These are phyloP conservation scores for Drepana arcuata DNA, from an alignment of 1,140 invertebrate genomes.

Conservation along the genomic window DNA sequence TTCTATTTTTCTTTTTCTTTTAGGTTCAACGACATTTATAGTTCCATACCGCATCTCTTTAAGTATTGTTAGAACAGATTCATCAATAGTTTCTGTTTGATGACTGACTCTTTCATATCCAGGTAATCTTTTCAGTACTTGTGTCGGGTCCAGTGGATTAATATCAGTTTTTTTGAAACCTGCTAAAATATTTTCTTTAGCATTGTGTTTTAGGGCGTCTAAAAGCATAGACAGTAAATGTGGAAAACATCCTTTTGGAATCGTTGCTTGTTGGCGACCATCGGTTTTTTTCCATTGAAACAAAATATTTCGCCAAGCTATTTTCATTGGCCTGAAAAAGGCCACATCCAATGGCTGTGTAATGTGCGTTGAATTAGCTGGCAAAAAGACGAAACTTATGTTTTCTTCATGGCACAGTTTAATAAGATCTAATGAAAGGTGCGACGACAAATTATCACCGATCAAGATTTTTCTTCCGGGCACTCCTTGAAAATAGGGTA, in stretches of 20 bases:
- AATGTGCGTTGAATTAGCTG: constrained; percentile 41
- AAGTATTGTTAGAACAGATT: too few relatives aligned
- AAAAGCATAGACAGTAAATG: too few relatives aligned
- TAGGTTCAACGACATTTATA: too few relatives aligned
- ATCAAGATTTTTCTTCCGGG: constrained; percentile 11
- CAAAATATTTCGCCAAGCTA: constrained; percentile 35
- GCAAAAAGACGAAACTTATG: constrained; percentile 30
- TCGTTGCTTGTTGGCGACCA: too few relatives aligned
- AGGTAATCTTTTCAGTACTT: background rate
- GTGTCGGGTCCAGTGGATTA: background rate
- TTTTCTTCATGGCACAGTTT: constrained; percentile 31
- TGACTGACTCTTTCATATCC: too few relatives aligned
- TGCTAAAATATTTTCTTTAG: too few relatives aligned
- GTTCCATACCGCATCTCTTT: too few relatives aligned
- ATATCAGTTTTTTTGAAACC: constrained; percentile 1
- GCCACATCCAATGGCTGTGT: constrained; percentile 24
- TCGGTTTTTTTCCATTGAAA: constrained; percentile 31
- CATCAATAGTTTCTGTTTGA: too few relatives aligned
- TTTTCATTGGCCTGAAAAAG: constrained; percentile 47
- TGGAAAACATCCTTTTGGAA: too few relatives aligned
- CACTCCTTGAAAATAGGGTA: background rate
- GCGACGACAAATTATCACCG: constrained; percentile 14
- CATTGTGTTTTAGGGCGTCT: too few relatives aligned
- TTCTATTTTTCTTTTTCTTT: too few relatives aligned
- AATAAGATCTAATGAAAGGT: constrained; percentile 16